Evolutionary conservation across 2,113 vertebrate species (phyloP).

Genomic region (Calyptomena viridis): DNA sequence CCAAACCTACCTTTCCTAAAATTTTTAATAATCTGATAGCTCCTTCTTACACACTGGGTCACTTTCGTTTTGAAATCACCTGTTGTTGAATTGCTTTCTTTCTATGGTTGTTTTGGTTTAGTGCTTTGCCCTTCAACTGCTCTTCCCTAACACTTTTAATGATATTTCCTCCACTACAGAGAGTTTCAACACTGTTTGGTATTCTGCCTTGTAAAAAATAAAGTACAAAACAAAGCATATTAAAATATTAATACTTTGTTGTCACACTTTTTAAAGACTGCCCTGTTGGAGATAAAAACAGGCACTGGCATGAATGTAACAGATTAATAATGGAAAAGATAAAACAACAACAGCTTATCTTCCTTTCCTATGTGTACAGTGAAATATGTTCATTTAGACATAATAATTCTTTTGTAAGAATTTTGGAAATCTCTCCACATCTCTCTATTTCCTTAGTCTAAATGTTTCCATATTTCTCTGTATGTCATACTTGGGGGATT

Average conservation of each 20-base stretch:
- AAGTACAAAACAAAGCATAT: background rate
- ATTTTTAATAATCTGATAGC: background rate
- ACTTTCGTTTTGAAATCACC: background rate
- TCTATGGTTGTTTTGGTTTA: background rate
- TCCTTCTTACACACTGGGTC: background rate
- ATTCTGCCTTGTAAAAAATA: background rate
- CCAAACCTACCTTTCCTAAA: background rate
- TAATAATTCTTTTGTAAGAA: background rate
- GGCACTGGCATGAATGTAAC: background rate
- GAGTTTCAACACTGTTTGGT: background rate
- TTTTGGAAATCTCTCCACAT: background rate
- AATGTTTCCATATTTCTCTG: background rate
- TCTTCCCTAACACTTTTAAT: background rate
- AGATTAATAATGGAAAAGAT: background rate
- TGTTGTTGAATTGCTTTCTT: background rate
- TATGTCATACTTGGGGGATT: background rate
- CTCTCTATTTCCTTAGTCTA: background rate
- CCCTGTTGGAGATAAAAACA: background rate
- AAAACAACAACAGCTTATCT: background rate
- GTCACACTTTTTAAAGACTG: background rate
- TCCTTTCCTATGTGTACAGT: background rate
- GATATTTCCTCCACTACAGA: background rate
- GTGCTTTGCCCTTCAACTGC: conserved; percentile 1
- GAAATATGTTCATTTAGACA: background rate
- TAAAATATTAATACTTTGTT: background rate